Evolutionary conservation across 2,888 invertebrate genomes (phyloP).

Genomic region (Synergus umbraculus): DNA sequence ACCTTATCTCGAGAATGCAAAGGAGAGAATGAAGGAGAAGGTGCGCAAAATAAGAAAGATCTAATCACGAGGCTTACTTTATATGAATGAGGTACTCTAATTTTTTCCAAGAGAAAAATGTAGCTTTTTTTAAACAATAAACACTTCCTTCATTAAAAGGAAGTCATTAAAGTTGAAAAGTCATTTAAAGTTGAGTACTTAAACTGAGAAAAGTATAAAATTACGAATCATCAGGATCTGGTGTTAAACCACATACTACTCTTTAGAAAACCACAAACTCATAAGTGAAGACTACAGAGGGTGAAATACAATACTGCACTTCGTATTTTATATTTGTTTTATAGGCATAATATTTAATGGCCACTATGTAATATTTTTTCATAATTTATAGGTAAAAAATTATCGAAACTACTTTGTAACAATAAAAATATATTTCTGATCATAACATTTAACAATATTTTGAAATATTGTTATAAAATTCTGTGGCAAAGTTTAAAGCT

Average conservation of each 20-base stretch:
- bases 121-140: no score
- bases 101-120: no score
- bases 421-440: no score
- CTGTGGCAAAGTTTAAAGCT: background rate
- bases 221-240: slow-evolving; percentile 10
- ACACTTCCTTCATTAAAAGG: background rate
- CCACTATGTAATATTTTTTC: background rate
- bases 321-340: background rate
- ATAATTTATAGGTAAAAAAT: background rate
- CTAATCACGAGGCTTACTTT: no score
- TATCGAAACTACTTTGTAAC: no score
- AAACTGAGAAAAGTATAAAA: background rate
- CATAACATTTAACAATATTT: no score
- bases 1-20: background rate
- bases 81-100: no score
- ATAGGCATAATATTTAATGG: background rate
- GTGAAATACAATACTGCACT: slow-evolving; percentile 37
- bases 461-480: no score
- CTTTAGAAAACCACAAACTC: slow-evolving; percentile 35
- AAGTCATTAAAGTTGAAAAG: background rate
- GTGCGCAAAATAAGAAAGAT: background rate
- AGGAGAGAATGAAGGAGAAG: background rate
- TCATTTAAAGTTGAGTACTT: slow-evolving; percentile 14
- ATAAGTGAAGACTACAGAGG: background rate
- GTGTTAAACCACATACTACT: slow-evolving; percentile 31